Conservation (phyloP, 2,113 vertebrate genomes). For the Alouatta palliata region DNA sequence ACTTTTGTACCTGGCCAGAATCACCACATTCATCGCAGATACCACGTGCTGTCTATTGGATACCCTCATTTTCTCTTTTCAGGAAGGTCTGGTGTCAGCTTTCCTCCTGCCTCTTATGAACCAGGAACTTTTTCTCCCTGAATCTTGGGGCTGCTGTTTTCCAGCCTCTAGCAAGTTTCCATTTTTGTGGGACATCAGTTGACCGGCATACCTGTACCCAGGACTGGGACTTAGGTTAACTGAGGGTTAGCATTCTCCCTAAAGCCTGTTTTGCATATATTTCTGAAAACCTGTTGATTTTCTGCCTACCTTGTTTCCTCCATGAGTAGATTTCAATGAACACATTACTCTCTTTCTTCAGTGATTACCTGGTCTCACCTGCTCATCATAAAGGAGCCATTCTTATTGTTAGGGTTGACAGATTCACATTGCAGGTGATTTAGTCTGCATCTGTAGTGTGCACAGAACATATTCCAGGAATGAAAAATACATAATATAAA, state of each 20-base stretch:
- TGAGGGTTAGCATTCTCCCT: background rate
- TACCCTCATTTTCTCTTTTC: conserved; percentile 1
- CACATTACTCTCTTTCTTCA: background rate
- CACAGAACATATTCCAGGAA: background rate
- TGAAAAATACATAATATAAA: background rate
- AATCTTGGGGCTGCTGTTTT: background rate
- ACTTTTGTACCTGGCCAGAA: conserved; percentile 2
- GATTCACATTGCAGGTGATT: fast-evolving
- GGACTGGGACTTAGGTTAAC: background rate
- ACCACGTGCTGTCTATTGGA: fast-evolving
- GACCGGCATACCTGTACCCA: too few relatives aligned
- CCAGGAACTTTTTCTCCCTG: background rate
- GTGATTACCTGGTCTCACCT: background rate
- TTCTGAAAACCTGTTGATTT: background rate
- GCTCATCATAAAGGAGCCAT: background rate
- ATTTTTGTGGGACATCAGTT: background rate
- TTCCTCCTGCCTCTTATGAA: background rate
- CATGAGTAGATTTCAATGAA: too few relatives aligned
- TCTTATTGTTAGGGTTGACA: background rate
- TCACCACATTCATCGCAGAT: background rate
- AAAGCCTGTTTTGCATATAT: background rate
- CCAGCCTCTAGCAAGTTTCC: background rate
- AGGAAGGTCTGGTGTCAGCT: background rate
- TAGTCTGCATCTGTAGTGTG: background rate
- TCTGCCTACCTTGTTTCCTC: background rate